Percentiles rank a stretch among this genome's conserved stretches.
Conservation (phyloP, 2,113 vertebrate species). For the Rhizomys pruinosus region DNA sequence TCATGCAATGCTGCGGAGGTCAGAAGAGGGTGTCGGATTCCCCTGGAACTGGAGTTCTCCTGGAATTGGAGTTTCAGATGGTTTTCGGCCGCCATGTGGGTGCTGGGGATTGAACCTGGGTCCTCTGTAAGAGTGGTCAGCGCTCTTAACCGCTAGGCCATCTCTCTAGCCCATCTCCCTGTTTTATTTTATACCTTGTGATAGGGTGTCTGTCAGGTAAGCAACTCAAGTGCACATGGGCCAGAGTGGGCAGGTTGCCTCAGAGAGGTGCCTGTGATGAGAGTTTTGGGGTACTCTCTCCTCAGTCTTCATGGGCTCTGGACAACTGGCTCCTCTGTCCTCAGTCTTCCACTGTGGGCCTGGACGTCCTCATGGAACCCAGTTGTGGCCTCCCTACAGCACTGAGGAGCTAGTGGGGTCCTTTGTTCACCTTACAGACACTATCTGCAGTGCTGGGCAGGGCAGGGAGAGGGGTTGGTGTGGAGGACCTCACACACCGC, state of each 20-base stretch:
- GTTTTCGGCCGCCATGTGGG: no score
- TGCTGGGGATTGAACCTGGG: no score
- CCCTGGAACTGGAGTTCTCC: no score
- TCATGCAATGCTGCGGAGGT: no score
- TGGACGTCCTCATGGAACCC: not conserved
- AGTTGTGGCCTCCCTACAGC: not conserved
- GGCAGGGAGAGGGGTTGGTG: not conserved
- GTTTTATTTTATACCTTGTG: not conserved
- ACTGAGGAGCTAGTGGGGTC: not conserved
- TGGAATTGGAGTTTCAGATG: no score
- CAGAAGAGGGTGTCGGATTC: no score
- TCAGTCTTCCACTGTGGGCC: not conserved
- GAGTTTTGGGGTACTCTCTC: not conserved
- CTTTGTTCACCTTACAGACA: no score
- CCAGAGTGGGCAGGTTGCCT: not conserved
- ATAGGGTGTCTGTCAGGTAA: not conserved
- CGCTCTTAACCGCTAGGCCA: no score
- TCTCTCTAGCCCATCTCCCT: no score
- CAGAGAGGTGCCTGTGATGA: not conserved
- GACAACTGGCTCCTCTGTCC: not conserved
- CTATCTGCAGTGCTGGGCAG: no score
- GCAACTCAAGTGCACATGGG: not conserved
- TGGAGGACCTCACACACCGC: rapidly evolving
- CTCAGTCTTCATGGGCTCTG: not conserved
- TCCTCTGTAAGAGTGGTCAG: no score